phyloP scores from a whole-genome alignment of 2,888 invertebrate species.

The Lepidocyrtinus sp. region DNA sequence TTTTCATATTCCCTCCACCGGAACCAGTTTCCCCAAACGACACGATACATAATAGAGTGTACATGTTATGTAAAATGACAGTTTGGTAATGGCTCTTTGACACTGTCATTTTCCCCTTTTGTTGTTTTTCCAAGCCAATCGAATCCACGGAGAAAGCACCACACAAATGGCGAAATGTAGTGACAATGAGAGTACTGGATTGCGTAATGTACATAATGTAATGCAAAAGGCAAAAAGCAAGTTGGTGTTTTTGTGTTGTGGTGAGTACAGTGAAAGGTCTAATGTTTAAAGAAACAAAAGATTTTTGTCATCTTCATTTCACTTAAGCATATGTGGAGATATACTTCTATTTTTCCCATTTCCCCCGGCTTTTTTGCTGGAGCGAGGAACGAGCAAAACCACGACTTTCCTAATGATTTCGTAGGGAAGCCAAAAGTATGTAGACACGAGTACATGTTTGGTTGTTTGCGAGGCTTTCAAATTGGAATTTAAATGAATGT shows the following conservation, averaged over 20 bases:
- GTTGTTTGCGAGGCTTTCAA: too few relatives aligned
- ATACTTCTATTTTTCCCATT: background rate
- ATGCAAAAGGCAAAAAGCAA: too few relatives aligned
- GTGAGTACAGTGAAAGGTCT: too few relatives aligned
- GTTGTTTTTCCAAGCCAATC: too few relatives aligned
- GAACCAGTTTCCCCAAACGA: background rate
- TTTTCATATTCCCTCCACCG: too few relatives aligned
- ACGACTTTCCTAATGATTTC: slow-evolving; percentile 4
- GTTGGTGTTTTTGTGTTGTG: too few relatives aligned
- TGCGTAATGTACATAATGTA: background rate
- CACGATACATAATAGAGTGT: background rate
- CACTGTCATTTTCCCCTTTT: background rate
- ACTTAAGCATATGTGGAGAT: slow-evolving; percentile 1
- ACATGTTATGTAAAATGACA: slow-evolving; percentile 1
- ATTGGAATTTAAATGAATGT: background rate
- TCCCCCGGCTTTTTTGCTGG: too few relatives aligned
- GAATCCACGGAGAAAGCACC: background rate
- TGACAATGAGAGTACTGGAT: slow-evolving; percentile 13
- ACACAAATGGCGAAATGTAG: background rate
- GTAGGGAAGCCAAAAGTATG: background rate
- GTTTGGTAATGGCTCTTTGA: slow-evolving; percentile 29
- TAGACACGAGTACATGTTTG: too few relatives aligned
- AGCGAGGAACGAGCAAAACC: too few relatives aligned
- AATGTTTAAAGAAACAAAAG: slow-evolving; percentile 1
- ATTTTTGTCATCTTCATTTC: background rate